A percentile compares a stretch with the other conserved stretches of the same genome.
phyloP scores from a whole-genome alignment of 2,797 vertebrate species.

The Nothura maculosa region DNA sequence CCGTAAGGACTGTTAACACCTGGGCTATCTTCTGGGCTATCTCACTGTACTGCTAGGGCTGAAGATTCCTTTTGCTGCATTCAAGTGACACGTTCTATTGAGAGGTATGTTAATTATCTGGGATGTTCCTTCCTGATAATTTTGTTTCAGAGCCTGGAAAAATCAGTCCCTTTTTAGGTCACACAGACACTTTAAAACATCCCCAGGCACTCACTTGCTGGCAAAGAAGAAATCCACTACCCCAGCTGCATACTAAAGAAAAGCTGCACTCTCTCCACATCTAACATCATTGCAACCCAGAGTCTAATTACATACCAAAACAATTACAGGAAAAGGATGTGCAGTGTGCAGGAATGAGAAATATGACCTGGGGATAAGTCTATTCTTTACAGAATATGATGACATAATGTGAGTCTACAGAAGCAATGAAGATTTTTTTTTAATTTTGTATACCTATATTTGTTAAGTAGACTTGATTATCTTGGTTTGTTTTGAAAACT shows the following conservation, averaged over 20 bases:
- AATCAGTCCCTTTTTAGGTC: background rate
- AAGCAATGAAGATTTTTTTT: background rate
- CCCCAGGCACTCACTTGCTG: background rate
- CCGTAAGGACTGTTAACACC: background rate
- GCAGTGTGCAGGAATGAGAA: background rate
- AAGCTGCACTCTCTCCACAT: rapidly evolving
- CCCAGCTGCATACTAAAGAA: background rate
- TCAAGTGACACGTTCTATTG: background rate
- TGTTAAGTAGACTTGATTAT: background rate
- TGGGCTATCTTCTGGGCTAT: background rate
- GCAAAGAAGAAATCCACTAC: background rate
- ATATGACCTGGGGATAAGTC: background rate
- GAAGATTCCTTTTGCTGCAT: background rate
- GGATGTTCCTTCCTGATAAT: background rate
- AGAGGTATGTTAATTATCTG: background rate
- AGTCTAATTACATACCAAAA: background rate
- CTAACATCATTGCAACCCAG: background rate
- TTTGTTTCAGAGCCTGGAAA: background rate
- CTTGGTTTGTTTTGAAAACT: background rate
- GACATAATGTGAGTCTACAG: rapidly evolving
- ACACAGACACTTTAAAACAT: background rate
- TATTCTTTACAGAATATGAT: rapidly evolving
- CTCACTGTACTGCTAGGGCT: background rate
- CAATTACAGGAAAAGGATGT: background rate
- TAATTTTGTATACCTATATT: background rate